Conservation (phyloP, 2,797 vertebrate species). For the Muscicapa striata region DNA sequence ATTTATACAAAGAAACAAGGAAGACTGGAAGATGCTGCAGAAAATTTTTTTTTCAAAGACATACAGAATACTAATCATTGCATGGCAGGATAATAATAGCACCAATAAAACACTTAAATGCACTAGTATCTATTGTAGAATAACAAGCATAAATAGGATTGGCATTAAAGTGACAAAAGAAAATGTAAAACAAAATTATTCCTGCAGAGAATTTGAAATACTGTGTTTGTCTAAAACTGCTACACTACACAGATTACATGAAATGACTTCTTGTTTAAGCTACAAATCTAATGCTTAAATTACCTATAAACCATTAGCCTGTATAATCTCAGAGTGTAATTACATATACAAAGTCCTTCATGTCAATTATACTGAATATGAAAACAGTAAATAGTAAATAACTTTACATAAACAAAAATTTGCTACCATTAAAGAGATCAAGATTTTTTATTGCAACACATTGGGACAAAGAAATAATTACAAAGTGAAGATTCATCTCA, state of each 20-base stretch:
- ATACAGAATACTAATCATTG: not conserved
- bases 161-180: not conserved
- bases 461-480: not conserved
- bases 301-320: not conserved
- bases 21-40: not conserved
- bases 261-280: not conserved
- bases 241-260: not conserved
- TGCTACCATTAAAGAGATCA: not conserved
- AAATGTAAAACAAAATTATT: not conserved
- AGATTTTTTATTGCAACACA: not conserved
- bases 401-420: not conserved
- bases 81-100: not conserved
- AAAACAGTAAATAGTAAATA: not conserved
- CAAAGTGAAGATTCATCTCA: not conserved
- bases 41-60: not conserved
- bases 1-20: not conserved
- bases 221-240: not conserved
- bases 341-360: not conserved
- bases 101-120: not conserved
- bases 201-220: not conserved
- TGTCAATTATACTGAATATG: not conserved
- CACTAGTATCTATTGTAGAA: not conserved
- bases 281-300: constrained; percentile 22
- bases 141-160: not conserved
- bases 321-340: constrained; percentile 9